These are phyloP conservation scores for Conops quadrifasciatus DNA, from an alignment of 2,888 invertebrate genomes.

Conservation along the genomic window DNA sequence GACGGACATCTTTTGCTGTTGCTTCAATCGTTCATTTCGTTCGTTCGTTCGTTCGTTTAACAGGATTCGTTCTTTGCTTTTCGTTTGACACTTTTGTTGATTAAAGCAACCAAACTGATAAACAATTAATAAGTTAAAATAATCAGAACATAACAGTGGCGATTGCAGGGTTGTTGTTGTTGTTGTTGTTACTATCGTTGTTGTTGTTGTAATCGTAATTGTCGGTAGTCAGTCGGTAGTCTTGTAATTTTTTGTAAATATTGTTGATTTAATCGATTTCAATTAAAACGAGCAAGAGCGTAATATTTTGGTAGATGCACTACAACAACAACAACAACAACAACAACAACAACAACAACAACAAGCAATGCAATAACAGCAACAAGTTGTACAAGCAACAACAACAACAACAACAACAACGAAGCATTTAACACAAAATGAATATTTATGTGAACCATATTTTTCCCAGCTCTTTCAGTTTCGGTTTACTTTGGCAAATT, in stretches of 20 bases:
- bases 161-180: constrained; percentile 33
- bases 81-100: constrained; percentile 8
- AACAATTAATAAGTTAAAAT: constrained; percentile 43
- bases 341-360: neutral
- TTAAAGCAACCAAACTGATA: constrained; percentile 28
- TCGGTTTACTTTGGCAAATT: constrained; percentile 53
- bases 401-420: constrained; percentile 4
- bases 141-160: constrained; percentile 48
- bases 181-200: neutral
- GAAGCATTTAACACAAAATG: constrained; percentile 12
- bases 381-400: neutral
- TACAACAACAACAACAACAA: constrained; percentile 7
- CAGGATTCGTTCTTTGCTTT: too few species aligned
- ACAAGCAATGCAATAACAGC: neutral
- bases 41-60: constrained; percentile 6
- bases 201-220: neutral
- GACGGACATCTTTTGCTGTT: too few species aligned
- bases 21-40: neutral
- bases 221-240: neutral
- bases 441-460: constrained; percentile 18
- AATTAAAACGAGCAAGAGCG: constrained; percentile 49
- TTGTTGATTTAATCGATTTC: constrained; percentile 56
- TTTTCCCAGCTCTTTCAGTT: constrained; percentile 38
- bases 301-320: neutral
- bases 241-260: constrained; percentile 12